Base-by-base conservation (phyloP, 2,797 vertebrate genomes). In the Sebastiscus tertius region DNA sequence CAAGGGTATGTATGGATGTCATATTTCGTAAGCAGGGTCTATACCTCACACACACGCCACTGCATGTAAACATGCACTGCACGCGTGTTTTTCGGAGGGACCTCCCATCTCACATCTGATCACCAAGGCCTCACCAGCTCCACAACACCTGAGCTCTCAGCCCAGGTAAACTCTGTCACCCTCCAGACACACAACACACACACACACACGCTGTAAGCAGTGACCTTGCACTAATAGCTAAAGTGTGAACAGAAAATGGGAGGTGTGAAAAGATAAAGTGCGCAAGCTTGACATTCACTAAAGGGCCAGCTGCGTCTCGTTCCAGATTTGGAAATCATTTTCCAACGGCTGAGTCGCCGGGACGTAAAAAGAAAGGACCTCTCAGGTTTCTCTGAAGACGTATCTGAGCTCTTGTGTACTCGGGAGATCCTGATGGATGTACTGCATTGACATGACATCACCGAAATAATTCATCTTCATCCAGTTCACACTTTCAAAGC, bases 231-330 rank as follows among this genome's bases (percentile, higher is more conserved):
- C 85, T 89, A 85, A 86, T 61, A 71, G 46, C 80, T 52, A 26
- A 87, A 62, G 87, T 89, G 87, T 84, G 84, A 93, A 85, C 80
- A 89, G 75, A 89, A 90, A 87, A 83, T 8, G 14, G 58, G 71
- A 91, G 84, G 90, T 86, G 92, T 78, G 88, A 90, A 91, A 82
- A 88, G 90, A 93, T 78, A 63, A 81, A 82, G 79, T 72, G 81
- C 62, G 77, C 49, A 71, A 79, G 67, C 75, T n/a, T 88, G 86
- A 93, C 88, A 89, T 89, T 85, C 84, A 58, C 64, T 14, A 24
- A 54, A 74, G 70, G 75, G 71, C 88, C 86, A 88, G 88, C 86
- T 90, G 91, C 80, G 84, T 88, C 87, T 79, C 16, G 18, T 91
- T 81, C 91, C 76, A 92, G 81, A 89, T 93, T 90, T 88, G 39